Evolutionary conservation across 2,888 invertebrate genomes (phyloP).

Genomic region (Noctua janthina): DNA sequence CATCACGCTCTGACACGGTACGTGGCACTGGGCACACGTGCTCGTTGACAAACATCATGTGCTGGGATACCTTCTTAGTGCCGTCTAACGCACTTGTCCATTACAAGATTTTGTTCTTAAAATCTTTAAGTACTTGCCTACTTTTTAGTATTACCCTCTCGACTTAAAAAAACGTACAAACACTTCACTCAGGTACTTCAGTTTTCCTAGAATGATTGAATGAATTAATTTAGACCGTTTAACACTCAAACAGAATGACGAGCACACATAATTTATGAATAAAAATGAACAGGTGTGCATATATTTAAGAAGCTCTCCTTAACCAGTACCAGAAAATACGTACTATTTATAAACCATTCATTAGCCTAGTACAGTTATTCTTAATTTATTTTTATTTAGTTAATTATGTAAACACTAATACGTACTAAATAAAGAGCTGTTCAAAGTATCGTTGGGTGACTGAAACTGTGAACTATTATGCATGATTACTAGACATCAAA

Average conservation of each 20-base stretch:
- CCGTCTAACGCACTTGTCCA: slow-evolving; percentile 55
- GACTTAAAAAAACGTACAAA: slow-evolving; percentile 63
- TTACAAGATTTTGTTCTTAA: slow-evolving; percentile 68
- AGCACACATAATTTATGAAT: slow-evolving; percentile 61
- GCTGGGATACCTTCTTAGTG: slow-evolving; percentile 34
- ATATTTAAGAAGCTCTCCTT: slow-evolving; percentile 62
- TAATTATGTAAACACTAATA: slow-evolving; percentile 15
- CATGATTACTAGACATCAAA: slow-evolving; percentile 5
- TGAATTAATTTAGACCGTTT: slow-evolving; percentile 64
- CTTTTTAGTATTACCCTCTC: slow-evolving; percentile 61
- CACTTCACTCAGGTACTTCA: slow-evolving; percentile 57
- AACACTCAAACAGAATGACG: slow-evolving; percentile 59
- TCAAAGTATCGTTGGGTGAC: not conserved
- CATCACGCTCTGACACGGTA: slow-evolving; percentile 80
- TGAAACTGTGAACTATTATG: slow-evolving; percentile 4
- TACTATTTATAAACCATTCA: slow-evolving; percentile 51
- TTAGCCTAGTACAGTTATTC: slow-evolving; percentile 52
- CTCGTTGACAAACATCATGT: slow-evolving; percentile 59
- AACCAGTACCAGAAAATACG: slow-evolving; percentile 45
- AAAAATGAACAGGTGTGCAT: slow-evolving; percentile 56
- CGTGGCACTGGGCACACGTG: slow-evolving; percentile 70
- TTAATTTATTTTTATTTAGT: slow-evolving; percentile 14
- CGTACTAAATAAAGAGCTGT: slow-evolving; percentile 12
- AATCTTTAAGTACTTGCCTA: slow-evolving; percentile 54
- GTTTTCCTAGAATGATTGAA: slow-evolving; percentile 64